A percentile compares a stretch with the other conserved stretches of the same genome.
Evolutionary conservation across 37 sponge, comb jelly and placozoan species (phyloP).

Genomic region (Corticium candelabrum): DNA sequence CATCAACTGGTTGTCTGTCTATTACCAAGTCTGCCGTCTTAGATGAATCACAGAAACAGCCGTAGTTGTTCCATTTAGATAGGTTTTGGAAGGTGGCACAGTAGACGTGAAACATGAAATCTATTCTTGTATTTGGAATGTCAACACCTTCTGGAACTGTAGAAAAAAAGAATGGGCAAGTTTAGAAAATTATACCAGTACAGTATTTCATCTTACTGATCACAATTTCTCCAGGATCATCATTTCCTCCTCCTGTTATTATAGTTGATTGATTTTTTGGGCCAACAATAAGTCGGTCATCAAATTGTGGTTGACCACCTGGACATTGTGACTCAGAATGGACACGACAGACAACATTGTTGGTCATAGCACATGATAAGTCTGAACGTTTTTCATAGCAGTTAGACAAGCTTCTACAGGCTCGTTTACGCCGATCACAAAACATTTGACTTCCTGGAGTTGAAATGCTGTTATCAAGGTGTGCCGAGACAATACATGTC

Average conservation of each 20-base stretch:
- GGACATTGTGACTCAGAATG: too few relatives aligned
- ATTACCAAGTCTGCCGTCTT: background rate
- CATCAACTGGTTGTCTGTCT: background rate
- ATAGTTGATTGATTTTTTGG: too few relatives aligned
- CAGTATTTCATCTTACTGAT: too few relatives aligned
- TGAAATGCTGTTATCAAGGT: background rate
- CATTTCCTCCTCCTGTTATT: too few relatives aligned
- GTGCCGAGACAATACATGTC: background rate
- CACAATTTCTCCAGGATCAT: too few relatives aligned
- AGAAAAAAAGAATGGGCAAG: background rate
- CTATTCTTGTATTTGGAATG: too few relatives aligned
- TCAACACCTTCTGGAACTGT: background rate
- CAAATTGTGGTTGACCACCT: too few relatives aligned
- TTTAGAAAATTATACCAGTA: background rate
- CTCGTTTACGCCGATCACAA: background rate
- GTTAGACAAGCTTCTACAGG: background rate
- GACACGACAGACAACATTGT: too few relatives aligned
- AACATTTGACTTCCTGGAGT: background rate
- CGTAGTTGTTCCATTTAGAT: background rate
- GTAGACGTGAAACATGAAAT: background rate
- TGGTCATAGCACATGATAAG: too few relatives aligned
- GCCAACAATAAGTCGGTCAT: too few relatives aligned
- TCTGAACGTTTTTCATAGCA: background rate
- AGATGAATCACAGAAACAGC: background rate
- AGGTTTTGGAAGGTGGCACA: background rate